Evolutionary conservation across 2,888 invertebrate genomes (phyloP), one percentile per base, ranked within the genome.

Genomic region (Fragum sueziense): DNA sequence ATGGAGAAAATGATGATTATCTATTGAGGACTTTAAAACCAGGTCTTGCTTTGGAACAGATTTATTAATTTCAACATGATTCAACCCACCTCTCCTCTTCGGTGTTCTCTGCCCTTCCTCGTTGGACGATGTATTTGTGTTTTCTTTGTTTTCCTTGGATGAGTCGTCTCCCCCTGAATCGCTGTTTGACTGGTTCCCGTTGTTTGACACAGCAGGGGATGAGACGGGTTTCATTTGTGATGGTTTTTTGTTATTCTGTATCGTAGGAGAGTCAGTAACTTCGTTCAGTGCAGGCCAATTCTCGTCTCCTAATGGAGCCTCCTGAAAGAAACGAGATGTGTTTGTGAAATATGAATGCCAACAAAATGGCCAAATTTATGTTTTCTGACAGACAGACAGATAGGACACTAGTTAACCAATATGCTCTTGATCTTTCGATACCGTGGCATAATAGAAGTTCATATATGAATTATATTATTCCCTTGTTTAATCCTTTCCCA

Each of bases 201-300:
- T 81, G 27, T 78, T 79, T 29, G 74, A 68, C 3, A 52, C 29
- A 67, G 77, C 54, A 25, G 68, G 67, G 4, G 81, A 27, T 54
- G 74, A 76, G 47, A 74, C 74, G 22, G 85, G 76, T 73, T 87
- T 87, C 84, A 85, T 84, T 52, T 72, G 77, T 59, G 78, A 31
- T 62, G 74, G 76, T 74, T 85, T 86, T 65, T 82, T 86, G 69
- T 75, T 68, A 11, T 65, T 62, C 31, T 61, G 65, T 14, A 41
- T 51, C 9, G 29, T 52, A 52, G 70, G 65, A n/a, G 87, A 85
- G 71, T 89, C 90, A 2, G 86, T 89, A 22, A 93, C 95, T 92
- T 95, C 95, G 88, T 97, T 96, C 86, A 98, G 94, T 87, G 97
- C 96, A 89, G 98, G 98, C 98, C 98, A 98, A 94, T 97, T 97